Conservation (phyloP, 2,113 vertebrate species). For the Ictalurus furcatus region DNA sequence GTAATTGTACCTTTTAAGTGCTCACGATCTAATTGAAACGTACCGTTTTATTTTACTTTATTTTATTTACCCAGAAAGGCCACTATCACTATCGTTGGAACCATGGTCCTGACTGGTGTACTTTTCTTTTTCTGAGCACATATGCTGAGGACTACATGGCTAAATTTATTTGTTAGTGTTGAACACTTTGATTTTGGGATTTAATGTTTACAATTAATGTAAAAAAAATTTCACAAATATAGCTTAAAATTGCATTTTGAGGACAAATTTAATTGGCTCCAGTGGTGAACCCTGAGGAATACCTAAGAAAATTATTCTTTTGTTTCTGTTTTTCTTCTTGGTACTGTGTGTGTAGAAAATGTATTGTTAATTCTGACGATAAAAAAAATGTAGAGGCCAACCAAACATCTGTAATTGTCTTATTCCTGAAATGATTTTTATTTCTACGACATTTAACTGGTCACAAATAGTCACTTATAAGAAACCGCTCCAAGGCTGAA, state of each 20-base stretch:
- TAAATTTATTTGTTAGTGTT: not conserved
- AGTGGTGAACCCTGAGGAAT: not conserved
- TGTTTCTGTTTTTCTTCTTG: not conserved
- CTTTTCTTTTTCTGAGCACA: not conserved
- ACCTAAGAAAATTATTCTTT: not conserved
- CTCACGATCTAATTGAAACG: not conserved
- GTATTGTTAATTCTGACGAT: not conserved
- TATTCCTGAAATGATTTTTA: conserved; percentile 14
- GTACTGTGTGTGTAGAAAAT: not conserved
- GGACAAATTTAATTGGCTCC: not conserved
- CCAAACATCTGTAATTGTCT: conserved; percentile 1
- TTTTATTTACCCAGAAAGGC: not conserved
- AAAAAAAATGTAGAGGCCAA: conserved; percentile 7
- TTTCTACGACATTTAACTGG: not conserved
- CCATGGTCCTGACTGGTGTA: not conserved
- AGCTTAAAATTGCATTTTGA: not conserved
- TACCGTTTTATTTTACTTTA: not conserved
- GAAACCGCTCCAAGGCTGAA: not conserved
- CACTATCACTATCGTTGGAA: not conserved
- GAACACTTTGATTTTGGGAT: not conserved
- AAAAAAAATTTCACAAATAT: not conserved
- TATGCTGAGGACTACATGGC: not conserved
- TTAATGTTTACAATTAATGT: not conserved
- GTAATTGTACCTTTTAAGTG: not conserved
- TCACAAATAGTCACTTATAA: not conserved